Evolutionary conservation across 2,113 vertebrate genomes (phyloP), one percentile per base, ranked within the genome.

Genomic region (Suncus etruscus): DNA sequence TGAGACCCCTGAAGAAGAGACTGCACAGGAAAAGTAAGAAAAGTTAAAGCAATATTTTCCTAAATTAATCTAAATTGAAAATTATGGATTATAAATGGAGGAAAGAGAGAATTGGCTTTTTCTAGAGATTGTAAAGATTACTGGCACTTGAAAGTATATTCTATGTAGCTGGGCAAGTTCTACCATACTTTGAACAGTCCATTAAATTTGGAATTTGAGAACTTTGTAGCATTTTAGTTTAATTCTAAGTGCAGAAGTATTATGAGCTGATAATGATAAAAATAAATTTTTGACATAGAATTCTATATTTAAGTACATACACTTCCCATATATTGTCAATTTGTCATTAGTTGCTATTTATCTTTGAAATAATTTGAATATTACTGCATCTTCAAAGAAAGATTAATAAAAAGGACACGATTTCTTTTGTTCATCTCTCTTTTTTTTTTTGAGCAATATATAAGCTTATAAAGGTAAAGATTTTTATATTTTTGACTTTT

Each of bases 281-380:
- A 15, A 86, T 9, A 85, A 45, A 27, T 8, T 83, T 87, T 86
- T 32, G 24, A 84, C 50, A 39, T 77, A 54, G 27, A 47, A 39
- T 83, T 16, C 61, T 70, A 24, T 32, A 70, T 82, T 68, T 65
- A 29, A 85, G 63, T 83, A 6, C 16, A 75, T 6, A 84, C 16
- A 32, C 39, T 48, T 88, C 25, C 20, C 31, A 16, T 83, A 86
- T 77, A 50, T 14, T 76, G 24, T 48, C 12, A 54, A 0, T 47
- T 8, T 83, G 63, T 94, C 91, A 24, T 81, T 88, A 83, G 54
- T 11, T 66, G n/a, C 87, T 78, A 70, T 92, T 87, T 70, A 51
- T 70, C 31, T 92, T 50, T 87, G 51, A 82, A 48, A 39, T 39
- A 24, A 69, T 89, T 89, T 72, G 11, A 20, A 61, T 20, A 61